Base-by-base conservation (phyloP, 1,140 invertebrate species). In the Hyphantria cunea region DNA sequence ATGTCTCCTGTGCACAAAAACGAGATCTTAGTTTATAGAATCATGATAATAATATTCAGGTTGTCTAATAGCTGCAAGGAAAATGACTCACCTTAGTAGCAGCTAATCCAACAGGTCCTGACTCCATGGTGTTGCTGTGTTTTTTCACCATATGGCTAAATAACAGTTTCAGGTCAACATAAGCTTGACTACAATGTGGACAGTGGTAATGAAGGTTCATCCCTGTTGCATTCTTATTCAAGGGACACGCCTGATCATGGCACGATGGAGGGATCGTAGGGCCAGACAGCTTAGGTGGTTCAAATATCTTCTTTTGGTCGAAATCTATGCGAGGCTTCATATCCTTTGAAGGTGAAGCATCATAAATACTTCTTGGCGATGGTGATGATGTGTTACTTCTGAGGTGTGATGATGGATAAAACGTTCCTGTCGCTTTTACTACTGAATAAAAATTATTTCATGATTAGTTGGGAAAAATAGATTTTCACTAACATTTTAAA, bases 401-500 rank as follows among this genome's bases (percentile, higher is more conserved):
- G 86, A 95, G 93, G 89, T 95, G 95, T 80, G 96, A 96, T 73
- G 97, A 93, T 78, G 97, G 97, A 92, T 96, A 98, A 93, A 96
- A 98, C 89, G 96, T 98, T 87, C 97, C 97, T 78, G 96, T 94
- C 89, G 97, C 96, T 94, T 96, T 98, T 92, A 97, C 96, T 93
- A 97, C 95, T 96, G 94, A 89, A 60, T 60, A 34, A 95, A 92
- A 86, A 93, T 93, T 41, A 76, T 64, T 54, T 64, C 51, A 55
- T 52, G 59, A 65, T 67, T 44, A 67, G 32, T 67, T 37, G 25
- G 17, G 34, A n/a, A 31, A 8, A 48, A 10, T 11, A 7, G 4
- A 34, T n/a, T n/a, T 47, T 34, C 14, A 25, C 5, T 25, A 25
- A 25, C 33, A 37, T 37, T 10, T 11, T 7, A 37, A 37, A 37